Conservation (phyloP, 2,888 invertebrate species). For the Drosophila basisetae region DNA sequence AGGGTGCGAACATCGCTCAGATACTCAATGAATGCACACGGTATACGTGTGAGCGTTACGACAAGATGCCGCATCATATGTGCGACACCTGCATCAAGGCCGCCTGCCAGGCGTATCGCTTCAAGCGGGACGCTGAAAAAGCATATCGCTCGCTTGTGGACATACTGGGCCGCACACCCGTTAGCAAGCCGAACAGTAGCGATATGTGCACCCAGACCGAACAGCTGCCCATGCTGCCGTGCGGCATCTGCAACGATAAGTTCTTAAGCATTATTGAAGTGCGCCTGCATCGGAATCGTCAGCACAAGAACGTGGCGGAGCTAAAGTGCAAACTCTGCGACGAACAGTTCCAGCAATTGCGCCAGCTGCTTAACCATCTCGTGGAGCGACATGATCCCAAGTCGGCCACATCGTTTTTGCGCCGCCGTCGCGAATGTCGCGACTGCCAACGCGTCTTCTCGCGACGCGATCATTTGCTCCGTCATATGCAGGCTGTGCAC, state of each 20-base stretch:
- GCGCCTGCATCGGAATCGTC: slow-evolving; percentile 69
- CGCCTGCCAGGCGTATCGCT: slow-evolving; percentile 81
- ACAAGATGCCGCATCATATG: slow-evolving; percentile 84
- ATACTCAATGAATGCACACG: slow-evolving; percentile 83
- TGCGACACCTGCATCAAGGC: slow-evolving; percentile 80
- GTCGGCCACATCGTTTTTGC: slow-evolving; percentile 20
- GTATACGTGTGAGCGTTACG: slow-evolving; percentile 84
- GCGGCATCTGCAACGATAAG: slow-evolving; percentile 83
- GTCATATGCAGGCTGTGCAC: slow-evolving; percentile 86
- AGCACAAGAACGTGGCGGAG: slow-evolving; percentile 60
- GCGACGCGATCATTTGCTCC: slow-evolving; percentile 85
- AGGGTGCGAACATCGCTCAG: slow-evolving; percentile 70
- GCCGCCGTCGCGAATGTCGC: slow-evolving; percentile 79
- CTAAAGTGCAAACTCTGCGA: slow-evolving; percentile 85
- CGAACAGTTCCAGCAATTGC: slow-evolving; percentile 85
- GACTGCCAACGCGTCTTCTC: slow-evolving; percentile 86
- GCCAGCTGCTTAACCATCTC: slow-evolving; percentile 85
- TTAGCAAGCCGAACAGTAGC: slow-evolving; percentile 23
- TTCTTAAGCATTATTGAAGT: slow-evolving; percentile 75
- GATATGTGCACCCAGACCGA: slow-evolving; percentile 82
- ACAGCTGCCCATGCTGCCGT: slow-evolving; percentile 75
- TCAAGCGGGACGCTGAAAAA: slow-evolving; percentile 83
- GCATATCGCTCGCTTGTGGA: slow-evolving; percentile 81
- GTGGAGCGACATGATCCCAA: slow-evolving; percentile 65
- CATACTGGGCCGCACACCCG: slow-evolving; percentile 63